These are phyloP conservation scores for Ferrisia virgata DNA, from an alignment of 2,888 invertebrate genomes.

Conservation along the genomic window DNA sequence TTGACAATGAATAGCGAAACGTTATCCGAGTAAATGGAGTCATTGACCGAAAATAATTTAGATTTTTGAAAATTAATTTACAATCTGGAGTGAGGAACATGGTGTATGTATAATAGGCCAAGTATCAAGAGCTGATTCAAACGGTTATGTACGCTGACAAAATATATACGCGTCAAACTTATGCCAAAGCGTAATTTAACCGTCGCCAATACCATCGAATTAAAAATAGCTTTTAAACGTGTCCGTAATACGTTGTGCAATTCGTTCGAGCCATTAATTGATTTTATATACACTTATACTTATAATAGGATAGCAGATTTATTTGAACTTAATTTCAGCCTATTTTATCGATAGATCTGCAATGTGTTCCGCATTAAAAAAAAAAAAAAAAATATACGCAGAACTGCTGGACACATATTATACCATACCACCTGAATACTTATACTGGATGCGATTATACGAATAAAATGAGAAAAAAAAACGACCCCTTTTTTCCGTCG, in stretches of 20 bases:
- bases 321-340: not conserved
- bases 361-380: not conserved
- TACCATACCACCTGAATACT: too few relatives aligned
- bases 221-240: not conserved
- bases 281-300: not conserved
- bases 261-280: not conserved
- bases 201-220: not conserved
- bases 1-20: slow-evolving; percentile 7
- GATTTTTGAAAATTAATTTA: slow-evolving; percentile 15
- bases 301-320: not conserved
- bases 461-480: not conserved
- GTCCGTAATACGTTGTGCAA: not conserved
- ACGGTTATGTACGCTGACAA: not conserved
- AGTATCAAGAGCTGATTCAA: not conserved
- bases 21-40: slow-evolving; percentile 10
- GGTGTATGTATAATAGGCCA: not conserved
- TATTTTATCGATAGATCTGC: too few relatives aligned
- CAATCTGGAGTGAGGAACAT: not conserved
- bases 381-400: not conserved
- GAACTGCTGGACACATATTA: too few relatives aligned
- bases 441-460: not conserved
- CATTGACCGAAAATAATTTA: not conserved
- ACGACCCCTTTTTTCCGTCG: not conserved
- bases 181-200: slow-evolving; percentile 8
- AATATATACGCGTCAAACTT: not conserved